Evolutionary conservation across 2,797 vertebrate species (phyloP), one percentile per base, ranked within the genome.

Genomic region (Gymnocypris eckloni): DNA sequence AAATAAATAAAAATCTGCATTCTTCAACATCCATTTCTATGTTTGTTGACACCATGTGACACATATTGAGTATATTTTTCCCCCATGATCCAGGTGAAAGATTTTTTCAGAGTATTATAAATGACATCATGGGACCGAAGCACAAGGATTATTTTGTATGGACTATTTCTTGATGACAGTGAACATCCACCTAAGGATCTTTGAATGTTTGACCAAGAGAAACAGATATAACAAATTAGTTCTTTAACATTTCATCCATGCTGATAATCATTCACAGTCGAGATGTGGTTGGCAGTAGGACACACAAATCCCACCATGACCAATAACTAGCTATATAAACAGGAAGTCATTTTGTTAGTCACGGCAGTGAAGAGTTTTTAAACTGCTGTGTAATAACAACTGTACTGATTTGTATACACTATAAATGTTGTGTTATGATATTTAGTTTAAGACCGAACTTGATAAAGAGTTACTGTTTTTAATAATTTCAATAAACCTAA

Each of bases 51-150:
- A 43, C 39, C 13, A n/a, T n/a, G n/a, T n/a, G n/a, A n/a, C n/a
- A n/a, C 54, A 7, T 41, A 33, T 6, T 48, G n/a, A 80, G 2
- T 15, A 0, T 64, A 2, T 13, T 22, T 82, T 4, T n/a, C 15
- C 41, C 12, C 22, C 4, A 15, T 50, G 7, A n/a, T 77, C 33
- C 76, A 83, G 82, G 45, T 83, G 8, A 64, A 13, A 54, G 4
- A 22, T 2, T 83, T 83, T 67, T 83, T 83, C 72, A 83, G 6
- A 10, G 3, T 0, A 6, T 77, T 83, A 83, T 83, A 77, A 83
- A 52, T 25, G 6, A 6, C 79, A 22, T 7, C 41, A 4, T 67
- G 69, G 52, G 37, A 82, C 52, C 16, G 1, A 72, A 73, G 11
- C 1, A 1, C 67, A 72, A 28, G 52, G 67, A 54, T 41, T 15